Base-by-base conservation (phyloP, 2,113 vertebrate species). In the Aegypius monachus region DNA sequence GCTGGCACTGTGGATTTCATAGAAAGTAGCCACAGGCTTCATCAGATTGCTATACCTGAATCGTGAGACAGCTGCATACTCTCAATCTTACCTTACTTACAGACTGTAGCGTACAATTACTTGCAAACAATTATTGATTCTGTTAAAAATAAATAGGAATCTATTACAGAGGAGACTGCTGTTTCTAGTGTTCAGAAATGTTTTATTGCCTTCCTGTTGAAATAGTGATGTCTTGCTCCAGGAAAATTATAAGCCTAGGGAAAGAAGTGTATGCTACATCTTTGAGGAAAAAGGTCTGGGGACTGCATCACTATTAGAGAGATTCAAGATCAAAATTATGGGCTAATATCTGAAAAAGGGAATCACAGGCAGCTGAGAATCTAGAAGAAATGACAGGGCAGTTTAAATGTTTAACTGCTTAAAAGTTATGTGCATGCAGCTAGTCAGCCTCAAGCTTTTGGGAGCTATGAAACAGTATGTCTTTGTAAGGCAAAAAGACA, bases 91-190 rank as follows among this genome's bases (percentile, higher is more conserved):
- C 65, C 79, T 97, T 96, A 95, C 97, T 98, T 97, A 98, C 95
- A 94, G 89, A 96, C 86, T 97, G 92, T 85, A 95, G 63, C 21
- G 11, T 94, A 83, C 97, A 96, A 95, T 98, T 98, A 97, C 96
- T 97, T 97, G 94, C 95, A 98, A 98, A 98, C 95, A 95, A 80
- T 88, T 98, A 98, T 98, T 97, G 97, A 98, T 98, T 97, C 86
- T 90, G 96, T 98, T 98, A 98, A 98, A 98, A 97, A 98, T 98
- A 98, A 98, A 98, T 97, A 98, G 88, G 85, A 88, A 96, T 96
- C 96, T 97, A 96, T 98, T 97, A 96, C 85, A 89, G 58, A 38
- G 81, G 73, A 97, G 93, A 94, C 90, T 90, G 85, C 61, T 38
- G 10, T 94, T 97, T 94, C 93, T 96, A 96, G 95, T 91, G 75